phyloP scores from a whole-genome alignment of 2,888 invertebrate species.

The Galerucella nymphaeae region DNA sequence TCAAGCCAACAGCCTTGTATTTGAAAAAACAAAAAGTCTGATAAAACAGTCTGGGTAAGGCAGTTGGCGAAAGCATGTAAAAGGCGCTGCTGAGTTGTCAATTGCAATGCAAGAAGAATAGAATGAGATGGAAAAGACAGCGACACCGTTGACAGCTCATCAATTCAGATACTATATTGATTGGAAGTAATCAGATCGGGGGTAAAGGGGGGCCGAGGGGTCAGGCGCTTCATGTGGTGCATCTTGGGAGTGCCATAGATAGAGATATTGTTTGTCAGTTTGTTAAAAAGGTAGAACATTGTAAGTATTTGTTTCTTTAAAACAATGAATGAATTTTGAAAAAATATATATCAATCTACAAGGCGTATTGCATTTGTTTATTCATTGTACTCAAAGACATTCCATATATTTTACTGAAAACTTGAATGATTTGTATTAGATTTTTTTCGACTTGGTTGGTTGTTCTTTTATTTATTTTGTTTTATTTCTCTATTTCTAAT shows the following conservation, averaged over 20 bases:
- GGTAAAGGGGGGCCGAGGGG: constrained; percentile 18
- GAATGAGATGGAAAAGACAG: constrained; percentile 28
- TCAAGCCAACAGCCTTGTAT: background rate
- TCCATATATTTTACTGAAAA: no score
- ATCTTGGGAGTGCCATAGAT: constrained; percentile 15
- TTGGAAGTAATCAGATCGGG: constrained; percentile 45
- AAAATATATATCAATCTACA: no score
- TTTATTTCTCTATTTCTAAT: no score
- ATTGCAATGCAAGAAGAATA: constrained; percentile 42
- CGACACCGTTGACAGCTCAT: constrained; percentile 48
- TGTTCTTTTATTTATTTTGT: no score
- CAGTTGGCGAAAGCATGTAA: background rate
- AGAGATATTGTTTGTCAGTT: constrained; percentile 15
- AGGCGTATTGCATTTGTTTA: background rate
- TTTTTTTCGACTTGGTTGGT: no score
- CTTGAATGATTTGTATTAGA: no score
- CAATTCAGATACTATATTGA: constrained; percentile 49
- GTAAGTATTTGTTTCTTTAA: background rate
- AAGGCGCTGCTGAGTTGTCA: constrained; percentile 36
- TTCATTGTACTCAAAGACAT: background rate
- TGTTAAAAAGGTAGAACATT: background rate
- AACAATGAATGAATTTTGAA: background rate
- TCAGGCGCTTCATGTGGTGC: constrained; percentile 12
- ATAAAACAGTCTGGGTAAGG: background rate
- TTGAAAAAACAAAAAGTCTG: background rate